Evolutionary conservation across 2,113 vertebrate species (phyloP).

Genomic region (Peromyscus polionotus): DNA sequence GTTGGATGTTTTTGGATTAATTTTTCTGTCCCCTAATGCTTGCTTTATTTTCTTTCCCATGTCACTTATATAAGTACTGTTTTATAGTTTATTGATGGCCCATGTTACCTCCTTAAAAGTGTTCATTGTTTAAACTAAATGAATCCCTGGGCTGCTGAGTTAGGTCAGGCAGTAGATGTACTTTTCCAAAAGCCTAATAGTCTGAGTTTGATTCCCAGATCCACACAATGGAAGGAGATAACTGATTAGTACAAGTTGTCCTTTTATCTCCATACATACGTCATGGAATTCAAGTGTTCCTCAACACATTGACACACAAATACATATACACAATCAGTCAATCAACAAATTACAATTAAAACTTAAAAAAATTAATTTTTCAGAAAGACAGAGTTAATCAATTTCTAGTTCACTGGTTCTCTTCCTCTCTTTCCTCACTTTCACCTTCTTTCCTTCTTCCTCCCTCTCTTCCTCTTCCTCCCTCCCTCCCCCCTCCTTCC

Average conservation of each 20-base stretch:
- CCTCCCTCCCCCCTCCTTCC: background rate
- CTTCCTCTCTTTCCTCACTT: background rate
- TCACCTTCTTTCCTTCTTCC: background rate
- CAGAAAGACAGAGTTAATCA: background rate
- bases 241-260: background rate
- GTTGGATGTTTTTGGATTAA: background rate
- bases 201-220: background rate
- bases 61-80: background rate
- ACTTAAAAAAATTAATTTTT: background rate
- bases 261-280: background rate
- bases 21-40: background rate
- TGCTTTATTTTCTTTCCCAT: background rate
- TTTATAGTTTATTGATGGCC: background rate
- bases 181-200: background rate
- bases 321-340: background rate
- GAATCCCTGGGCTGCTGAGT: background rate
- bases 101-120: background rate
- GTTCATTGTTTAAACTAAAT: conserved; percentile 3
- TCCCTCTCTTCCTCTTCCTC: background rate
- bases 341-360: background rate
- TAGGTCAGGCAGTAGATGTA: too few species aligned
- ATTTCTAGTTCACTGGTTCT: background rate
- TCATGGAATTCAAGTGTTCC: background rate
- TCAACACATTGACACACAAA: background rate
- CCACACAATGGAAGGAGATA: background rate